Percentiles rank a stretch among this genome's conserved stretches.
Evolutionary conservation across 2,888 invertebrate genomes (phyloP).

Genomic region (Ophonus ardosiacus): DNA sequence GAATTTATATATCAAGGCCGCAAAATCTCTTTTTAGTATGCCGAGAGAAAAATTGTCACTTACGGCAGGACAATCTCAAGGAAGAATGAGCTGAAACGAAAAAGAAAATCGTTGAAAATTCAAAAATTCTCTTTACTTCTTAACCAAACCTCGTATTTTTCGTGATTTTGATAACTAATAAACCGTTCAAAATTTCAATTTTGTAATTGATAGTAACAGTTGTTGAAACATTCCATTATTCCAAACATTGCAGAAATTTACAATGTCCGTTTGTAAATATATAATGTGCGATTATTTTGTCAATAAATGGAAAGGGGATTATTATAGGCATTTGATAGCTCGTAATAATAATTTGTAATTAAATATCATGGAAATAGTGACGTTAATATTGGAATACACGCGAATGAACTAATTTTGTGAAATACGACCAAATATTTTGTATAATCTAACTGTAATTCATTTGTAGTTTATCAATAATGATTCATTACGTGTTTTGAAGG

Average conservation of each 20-base stretch:
- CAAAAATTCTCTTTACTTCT: not conserved
- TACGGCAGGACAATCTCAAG: too few species aligned
- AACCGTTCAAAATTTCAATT: not conserved
- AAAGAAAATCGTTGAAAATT: too few species aligned
- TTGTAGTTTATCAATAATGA: conserved; percentile 20
- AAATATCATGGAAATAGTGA: conserved; percentile 17
- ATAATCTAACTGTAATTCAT: conserved; percentile 11
- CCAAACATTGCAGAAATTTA: not conserved
- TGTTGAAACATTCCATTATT: not conserved
- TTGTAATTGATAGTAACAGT: not conserved
- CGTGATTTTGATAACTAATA: not conserved
- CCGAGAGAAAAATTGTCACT: too few species aligned
- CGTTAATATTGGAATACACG: not conserved
- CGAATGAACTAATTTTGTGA: conserved; percentile 17
- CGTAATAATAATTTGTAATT: conserved; percentile 33
- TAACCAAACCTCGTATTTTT: too few species aligned
- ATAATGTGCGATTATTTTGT: conserved; percentile 17
- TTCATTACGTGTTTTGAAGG: not conserved
- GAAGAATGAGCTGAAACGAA: too few species aligned
- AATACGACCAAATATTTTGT: conserved; percentile 22
- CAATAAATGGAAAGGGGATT: conserved; percentile 14
- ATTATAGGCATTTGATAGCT: not conserved
- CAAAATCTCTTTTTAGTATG: too few species aligned
- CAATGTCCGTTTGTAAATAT: not conserved
- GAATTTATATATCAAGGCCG: too few species aligned